Evolutionary conservation across 2,888 invertebrate genomes (phyloP).

Genomic region (Drosophila subsilvestris): DNA sequence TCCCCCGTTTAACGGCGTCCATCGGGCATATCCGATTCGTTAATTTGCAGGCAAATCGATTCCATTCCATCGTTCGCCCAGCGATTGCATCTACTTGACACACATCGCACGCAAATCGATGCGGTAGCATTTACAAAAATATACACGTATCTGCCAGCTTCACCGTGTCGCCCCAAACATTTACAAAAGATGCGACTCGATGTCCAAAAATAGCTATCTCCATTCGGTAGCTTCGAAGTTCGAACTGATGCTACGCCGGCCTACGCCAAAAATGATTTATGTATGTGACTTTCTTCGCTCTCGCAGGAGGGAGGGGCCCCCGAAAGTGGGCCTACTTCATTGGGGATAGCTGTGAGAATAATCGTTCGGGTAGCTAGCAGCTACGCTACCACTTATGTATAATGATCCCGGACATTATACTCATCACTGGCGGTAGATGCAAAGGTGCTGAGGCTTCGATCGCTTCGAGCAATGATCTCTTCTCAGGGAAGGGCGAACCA

Average conservation of each 20-base stretch:
- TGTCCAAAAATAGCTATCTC: slow-evolving; percentile 64
- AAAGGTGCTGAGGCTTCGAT: no score
- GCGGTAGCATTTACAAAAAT: slow-evolving; percentile 72
- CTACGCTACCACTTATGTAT: neutral
- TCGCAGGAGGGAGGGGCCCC: no score
- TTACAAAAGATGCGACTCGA: slow-evolving; percentile 63
- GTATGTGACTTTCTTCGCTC: slow-evolving; percentile 71
- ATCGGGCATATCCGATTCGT: slow-evolving; percentile 64
- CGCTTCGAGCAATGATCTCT: no score
- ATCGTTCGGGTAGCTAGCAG: no score
- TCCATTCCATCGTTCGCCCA: slow-evolving; percentile 47
- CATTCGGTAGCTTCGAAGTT: slow-evolving; percentile 12
- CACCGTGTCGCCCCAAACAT: slow-evolving; percentile 14
- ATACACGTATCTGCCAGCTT: slow-evolving; percentile 30
- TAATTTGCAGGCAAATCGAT: slow-evolving; percentile 78
- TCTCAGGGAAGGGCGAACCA: no score
- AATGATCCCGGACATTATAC: neutral
- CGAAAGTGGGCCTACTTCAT: slow-evolving; percentile 30
- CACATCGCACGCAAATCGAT: slow-evolving; percentile 79
- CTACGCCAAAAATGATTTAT: slow-evolving; percentile 70
- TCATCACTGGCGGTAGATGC: no score
- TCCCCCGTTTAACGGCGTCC: neutral
- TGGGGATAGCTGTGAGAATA: slow-evolving; percentile 6
- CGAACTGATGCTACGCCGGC: slow-evolving; percentile 35
- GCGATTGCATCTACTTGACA: slow-evolving; percentile 80